Conservation (phyloP, 2,888 invertebrate species). For the Hypomecis punctinalis region DNA sequence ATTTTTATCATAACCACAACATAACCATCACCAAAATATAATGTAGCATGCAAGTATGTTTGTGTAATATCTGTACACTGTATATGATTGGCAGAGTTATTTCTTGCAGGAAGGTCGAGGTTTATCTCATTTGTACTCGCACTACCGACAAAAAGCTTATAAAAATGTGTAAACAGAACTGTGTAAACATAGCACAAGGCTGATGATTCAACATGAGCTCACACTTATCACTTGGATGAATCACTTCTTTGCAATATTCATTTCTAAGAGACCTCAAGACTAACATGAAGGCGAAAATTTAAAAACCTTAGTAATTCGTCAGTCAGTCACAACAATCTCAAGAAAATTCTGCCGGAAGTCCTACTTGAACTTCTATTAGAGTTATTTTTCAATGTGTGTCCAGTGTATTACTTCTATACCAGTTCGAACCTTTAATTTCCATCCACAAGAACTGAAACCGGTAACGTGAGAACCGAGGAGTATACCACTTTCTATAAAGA, state of each 20-base stretch:
- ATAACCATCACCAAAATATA: no score
- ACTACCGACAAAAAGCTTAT: slow-evolving; percentile 20
- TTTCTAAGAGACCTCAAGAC: slow-evolving; percentile 22
- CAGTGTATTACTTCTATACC: neutral
- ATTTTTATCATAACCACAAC: no score
- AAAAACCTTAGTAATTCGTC: slow-evolving; percentile 8
- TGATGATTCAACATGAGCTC: slow-evolving; percentile 51
- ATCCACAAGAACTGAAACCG: neutral
- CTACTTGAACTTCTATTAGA: no score
- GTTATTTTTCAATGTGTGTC: no score
- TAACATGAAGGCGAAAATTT: slow-evolving; percentile 7
- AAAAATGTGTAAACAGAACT: slow-evolving; percentile 22
- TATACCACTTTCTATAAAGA: no score
- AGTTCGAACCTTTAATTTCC: neutral
- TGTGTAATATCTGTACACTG: no score
- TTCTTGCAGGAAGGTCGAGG: slow-evolving; percentile 8
- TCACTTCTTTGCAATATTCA: slow-evolving; percentile 34
- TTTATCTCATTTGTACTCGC: slow-evolving; percentile 7
- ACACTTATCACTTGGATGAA: slow-evolving; percentile 46
- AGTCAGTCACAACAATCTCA: slow-evolving; percentile 3
- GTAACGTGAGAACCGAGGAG: no score
- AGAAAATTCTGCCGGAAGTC: neutral
- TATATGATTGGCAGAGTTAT: neutral
- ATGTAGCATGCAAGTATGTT: no score
- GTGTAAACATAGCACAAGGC: slow-evolving; percentile 24